Percentiles rank a stretch among this genome's conserved stretches.
phyloP scores from a whole-genome alignment of 2,797 vertebrate species.

The Coccyzus lansbergi region DNA sequence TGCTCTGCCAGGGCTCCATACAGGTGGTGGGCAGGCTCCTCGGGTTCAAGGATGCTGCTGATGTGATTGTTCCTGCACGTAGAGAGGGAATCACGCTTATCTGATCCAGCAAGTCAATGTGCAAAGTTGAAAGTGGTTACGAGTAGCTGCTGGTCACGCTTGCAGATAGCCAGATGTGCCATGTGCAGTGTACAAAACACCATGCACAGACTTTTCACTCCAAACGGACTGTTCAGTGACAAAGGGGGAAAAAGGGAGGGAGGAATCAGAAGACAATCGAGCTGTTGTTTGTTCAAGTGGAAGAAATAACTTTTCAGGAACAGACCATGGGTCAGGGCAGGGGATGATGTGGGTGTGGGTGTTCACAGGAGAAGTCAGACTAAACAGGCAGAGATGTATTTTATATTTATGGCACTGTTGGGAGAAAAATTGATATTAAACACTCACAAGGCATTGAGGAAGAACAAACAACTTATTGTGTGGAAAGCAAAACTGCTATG shows the following conservation, averaged over 20 bases:
- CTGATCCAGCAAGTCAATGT: neutral
- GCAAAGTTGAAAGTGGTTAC: slow-evolving; percentile 15
- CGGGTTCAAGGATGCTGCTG: neutral
- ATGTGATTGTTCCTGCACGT: accelerated
- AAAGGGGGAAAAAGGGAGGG: neutral
- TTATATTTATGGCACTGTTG: slow-evolving; percentile 66
- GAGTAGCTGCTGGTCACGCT: neutral
- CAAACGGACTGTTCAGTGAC: neutral
- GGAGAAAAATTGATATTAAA: slow-evolving; percentile 73
- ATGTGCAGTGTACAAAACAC: accelerated
- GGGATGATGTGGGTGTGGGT: slow-evolving; percentile 67
- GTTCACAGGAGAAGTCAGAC: slow-evolving; percentile 72
- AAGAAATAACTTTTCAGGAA: slow-evolving; percentile 74
- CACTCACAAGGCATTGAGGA: slow-evolving; percentile 50
- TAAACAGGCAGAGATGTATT: slow-evolving; percentile 73
- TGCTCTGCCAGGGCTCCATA: neutral
- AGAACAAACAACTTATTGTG: slow-evolving; percentile 74
- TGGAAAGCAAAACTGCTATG: slow-evolving; percentile 43
- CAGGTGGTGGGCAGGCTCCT: accelerated
- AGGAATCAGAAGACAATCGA: slow-evolving; percentile 27
- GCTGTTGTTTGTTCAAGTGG: slow-evolving; percentile 66
- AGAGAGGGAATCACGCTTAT: neutral
- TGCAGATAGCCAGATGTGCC: neutral
- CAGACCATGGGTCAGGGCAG: slow-evolving; percentile 49
- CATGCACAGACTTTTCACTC: neutral